phyloP scores from a whole-genome alignment of 2,797 vertebrate species.

The Megaceryle alcyon region DNA sequence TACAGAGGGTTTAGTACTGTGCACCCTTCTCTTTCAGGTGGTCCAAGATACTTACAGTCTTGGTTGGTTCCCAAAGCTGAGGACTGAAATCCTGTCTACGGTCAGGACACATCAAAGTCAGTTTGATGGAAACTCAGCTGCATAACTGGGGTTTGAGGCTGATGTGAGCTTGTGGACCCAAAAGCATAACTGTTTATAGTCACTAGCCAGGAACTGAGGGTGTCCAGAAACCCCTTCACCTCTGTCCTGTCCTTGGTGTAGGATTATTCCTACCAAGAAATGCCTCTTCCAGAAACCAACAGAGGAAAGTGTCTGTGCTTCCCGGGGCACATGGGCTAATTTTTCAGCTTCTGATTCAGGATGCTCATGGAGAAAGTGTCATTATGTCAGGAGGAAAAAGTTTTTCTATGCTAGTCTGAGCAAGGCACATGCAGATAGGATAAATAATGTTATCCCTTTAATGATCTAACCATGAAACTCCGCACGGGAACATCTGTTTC shows the following conservation, averaged over 20 bases:
- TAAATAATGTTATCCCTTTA: conserved; percentile 11
- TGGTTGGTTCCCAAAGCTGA: neutral
- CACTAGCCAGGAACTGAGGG: neutral
- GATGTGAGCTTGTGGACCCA: neutral
- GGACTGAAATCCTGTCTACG: neutral
- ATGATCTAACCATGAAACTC: conserved; percentile 6
- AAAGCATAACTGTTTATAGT: neutral
- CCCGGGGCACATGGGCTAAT: neutral
- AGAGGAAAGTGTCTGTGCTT: neutral
- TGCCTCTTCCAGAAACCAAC: neutral
- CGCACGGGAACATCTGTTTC: conserved; percentile 5
- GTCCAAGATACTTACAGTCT: neutral
- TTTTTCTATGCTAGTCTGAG: neutral
- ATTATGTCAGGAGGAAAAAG: neutral
- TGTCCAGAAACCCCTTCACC: neutral
- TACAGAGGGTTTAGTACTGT: neutral
- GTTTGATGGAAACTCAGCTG: neutral
- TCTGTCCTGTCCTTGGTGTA: neutral
- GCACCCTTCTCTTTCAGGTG: neutral
- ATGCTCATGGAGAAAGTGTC: neutral
- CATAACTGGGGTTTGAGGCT: neutral
- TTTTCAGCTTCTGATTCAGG: neutral
- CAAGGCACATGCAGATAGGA: neutral
- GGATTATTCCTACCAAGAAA: neutral
- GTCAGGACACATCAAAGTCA: neutral